These are phyloP conservation scores for Toxonevra muliebris DNA, from an alignment of 2,888 invertebrate genomes.

Conservation along the genomic window DNA sequence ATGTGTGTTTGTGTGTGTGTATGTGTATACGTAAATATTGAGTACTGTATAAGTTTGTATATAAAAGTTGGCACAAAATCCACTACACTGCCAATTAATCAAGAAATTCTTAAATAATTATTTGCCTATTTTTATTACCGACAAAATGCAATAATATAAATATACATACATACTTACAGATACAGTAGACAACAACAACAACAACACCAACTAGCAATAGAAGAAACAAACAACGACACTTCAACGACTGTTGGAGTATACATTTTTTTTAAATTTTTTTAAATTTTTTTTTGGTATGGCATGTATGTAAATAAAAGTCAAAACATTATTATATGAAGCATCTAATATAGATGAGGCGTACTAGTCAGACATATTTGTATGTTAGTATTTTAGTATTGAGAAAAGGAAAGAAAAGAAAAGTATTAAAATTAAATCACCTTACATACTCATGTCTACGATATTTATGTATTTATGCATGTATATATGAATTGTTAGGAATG, in stretches of 20 bases:
- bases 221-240: constrained; percentile 22
- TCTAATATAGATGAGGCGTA: constrained; percentile 35
- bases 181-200: constrained; percentile 30
- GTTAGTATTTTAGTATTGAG: too few relatives aligned
- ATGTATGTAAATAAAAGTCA: too few relatives aligned
- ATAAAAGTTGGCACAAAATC: constrained; percentile 47
- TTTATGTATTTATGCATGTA: too few relatives aligned
- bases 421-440: too few relatives aligned
- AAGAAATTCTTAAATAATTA: constrained; percentile 64
- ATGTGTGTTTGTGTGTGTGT: too few relatives aligned
- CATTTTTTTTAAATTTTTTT: too few relatives aligned
- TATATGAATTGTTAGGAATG: too few relatives aligned
- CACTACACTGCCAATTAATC: constrained; percentile 59
- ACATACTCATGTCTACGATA: too few relatives aligned
- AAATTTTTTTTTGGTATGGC: too few relatives aligned
- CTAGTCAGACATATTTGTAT: neutral
- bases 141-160: neutral
- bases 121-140: constrained; percentile 59
- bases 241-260: constrained; percentile 1
- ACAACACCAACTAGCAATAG: constrained; percentile 20
- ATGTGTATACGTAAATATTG: too few relatives aligned
- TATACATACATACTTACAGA: constrained; percentile 42
- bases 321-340: constrained; percentile 33
- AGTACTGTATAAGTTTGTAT: too few relatives aligned
- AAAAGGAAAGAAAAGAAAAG: too few relatives aligned